Evolutionary conservation across 1,140 invertebrate genomes (phyloP).

Genomic region (Pinna nobilis): DNA sequence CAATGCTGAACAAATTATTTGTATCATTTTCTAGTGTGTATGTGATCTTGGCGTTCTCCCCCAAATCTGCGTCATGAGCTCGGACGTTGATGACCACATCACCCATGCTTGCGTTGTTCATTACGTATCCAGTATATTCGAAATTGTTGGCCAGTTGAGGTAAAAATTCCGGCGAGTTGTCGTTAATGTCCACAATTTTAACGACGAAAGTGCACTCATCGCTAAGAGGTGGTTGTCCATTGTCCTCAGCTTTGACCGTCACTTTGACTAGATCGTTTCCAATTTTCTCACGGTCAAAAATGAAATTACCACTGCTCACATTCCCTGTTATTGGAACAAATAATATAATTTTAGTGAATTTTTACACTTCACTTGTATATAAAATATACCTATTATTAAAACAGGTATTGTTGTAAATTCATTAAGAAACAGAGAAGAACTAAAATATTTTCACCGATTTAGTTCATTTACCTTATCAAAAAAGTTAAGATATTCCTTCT

Average conservation of each 20-base stretch:
- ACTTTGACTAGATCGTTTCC: not conserved
- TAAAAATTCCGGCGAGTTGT: slow-evolving; percentile 14
- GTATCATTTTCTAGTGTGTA: not conserved
- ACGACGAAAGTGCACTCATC: slow-evolving; percentile 21
- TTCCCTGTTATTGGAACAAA: not conserved
- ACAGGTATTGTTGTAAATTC: too few species aligned
- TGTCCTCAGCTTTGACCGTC: slow-evolving; percentile 13
- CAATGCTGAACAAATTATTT: not conserved
- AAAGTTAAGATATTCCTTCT: too few species aligned
- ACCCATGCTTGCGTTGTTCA: not conserved
- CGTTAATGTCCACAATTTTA: slow-evolving; percentile 9
- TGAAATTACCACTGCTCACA: not conserved
- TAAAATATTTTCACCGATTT: too few species aligned
- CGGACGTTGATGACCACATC: not conserved
- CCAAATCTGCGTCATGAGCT: slow-evolving; percentile 1
- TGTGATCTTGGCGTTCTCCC: not conserved
- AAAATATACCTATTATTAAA: too few species aligned
- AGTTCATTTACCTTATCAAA: too few species aligned
- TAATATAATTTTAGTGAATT: not conserved
- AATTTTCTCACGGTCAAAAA: slow-evolving; percentile 9
- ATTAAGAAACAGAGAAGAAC: too few species aligned
- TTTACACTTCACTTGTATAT: not conserved
- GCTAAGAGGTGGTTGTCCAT: slow-evolving; percentile 24
- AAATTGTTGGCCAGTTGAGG: not conserved
- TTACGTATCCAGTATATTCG: not conserved